phyloP scores from a whole-genome alignment of 2,888 invertebrate genomes.

The Leptinotarsa peninsularis region DNA sequence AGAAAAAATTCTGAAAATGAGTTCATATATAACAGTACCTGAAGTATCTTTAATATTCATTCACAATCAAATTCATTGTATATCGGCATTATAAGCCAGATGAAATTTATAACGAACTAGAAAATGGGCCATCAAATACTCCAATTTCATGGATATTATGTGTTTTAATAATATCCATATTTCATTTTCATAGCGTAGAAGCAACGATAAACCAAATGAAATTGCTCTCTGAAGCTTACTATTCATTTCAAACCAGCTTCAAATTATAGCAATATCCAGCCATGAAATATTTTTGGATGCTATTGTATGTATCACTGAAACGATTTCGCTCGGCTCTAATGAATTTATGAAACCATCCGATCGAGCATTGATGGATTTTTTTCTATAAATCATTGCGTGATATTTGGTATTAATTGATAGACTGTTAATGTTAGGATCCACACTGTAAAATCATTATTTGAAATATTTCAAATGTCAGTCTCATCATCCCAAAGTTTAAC shows the following conservation, averaged over 20 bases:
- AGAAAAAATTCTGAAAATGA: background rate
- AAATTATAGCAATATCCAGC: background rate
- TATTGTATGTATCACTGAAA: background rate
- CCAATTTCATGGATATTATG: background rate
- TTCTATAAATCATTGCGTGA: background rate
- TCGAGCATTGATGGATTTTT: background rate
- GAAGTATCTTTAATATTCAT: background rate
- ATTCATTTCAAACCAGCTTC: slow-evolving; percentile 6
- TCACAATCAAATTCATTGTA: background rate
- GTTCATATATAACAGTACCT: background rate
- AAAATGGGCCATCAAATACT: background rate
- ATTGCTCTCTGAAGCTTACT: slow-evolving; percentile 2
- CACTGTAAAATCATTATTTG: no score
- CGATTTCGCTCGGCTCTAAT: background rate
- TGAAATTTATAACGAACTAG: background rate
- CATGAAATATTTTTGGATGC: slow-evolving; percentile 11
- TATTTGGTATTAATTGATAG: no score
- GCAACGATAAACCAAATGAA: background rate
- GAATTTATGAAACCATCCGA: background rate
- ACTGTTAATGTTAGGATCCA: no score
- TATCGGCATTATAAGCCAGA: background rate
- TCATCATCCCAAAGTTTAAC: slow-evolving; percentile 95
- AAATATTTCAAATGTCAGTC: slow-evolving; percentile 77
- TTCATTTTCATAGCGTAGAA: background rate
- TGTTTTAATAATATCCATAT: background rate